phyloP scores from a whole-genome alignment of 2,888 invertebrate species.

The Silvanus unidentatus region DNA sequence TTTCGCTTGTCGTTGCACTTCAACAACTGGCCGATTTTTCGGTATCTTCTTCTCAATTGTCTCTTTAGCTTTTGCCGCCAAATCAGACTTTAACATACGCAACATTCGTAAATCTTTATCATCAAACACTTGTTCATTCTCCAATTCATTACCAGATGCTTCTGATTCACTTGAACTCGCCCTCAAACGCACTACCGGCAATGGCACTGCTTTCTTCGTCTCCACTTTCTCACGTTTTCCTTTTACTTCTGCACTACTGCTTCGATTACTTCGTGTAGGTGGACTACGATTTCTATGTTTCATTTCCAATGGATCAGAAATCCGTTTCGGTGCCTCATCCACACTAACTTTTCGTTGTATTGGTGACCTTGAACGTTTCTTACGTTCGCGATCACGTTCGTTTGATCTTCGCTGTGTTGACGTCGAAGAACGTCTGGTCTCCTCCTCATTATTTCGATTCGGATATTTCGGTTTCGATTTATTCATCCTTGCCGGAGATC shows the following conservation, averaged over 20 bases:
- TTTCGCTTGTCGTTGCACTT: slow-evolving; percentile 6
- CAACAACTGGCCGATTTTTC: slow-evolving; percentile 16
- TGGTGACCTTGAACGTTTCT: slow-evolving; percentile 9
- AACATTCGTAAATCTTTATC: slow-evolving; percentile 64
- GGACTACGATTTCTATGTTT: slow-evolving; percentile 12
- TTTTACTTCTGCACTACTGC: slow-evolving; percentile 2
- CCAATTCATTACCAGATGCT: slow-evolving; percentile 46
- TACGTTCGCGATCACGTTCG: slow-evolving; percentile 17
- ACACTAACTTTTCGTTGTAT: background rate
- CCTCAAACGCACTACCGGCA: slow-evolving; percentile 52
- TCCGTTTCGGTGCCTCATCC: slow-evolving; percentile 10
- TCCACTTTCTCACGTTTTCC: slow-evolving; percentile 13
- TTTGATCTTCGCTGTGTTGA: too few relatives aligned
- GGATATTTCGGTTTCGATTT: slow-evolving; percentile 15
- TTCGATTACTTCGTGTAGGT: slow-evolving; percentile 17
- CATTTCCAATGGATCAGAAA: slow-evolving; percentile 4
- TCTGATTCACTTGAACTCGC: slow-evolving; percentile 54
- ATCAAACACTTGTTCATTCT: slow-evolving; percentile 54
- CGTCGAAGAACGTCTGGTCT: slow-evolving; percentile 26
- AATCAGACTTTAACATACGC: slow-evolving; percentile 58
- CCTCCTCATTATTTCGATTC: slow-evolving; percentile 30
- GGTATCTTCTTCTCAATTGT: slow-evolving; percentile 55
- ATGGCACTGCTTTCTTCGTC: slow-evolving; percentile 37
- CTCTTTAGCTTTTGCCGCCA: slow-evolving; percentile 69
- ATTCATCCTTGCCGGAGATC: slow-evolving; percentile 3